A percentile compares a stretch with the other conserved stretches of the same genome.
These are phyloP conservation scores for Cetoscarus ocellatus DNA, from an alignment of 2,797 vertebrate genomes.

Conservation along the genomic window DNA sequence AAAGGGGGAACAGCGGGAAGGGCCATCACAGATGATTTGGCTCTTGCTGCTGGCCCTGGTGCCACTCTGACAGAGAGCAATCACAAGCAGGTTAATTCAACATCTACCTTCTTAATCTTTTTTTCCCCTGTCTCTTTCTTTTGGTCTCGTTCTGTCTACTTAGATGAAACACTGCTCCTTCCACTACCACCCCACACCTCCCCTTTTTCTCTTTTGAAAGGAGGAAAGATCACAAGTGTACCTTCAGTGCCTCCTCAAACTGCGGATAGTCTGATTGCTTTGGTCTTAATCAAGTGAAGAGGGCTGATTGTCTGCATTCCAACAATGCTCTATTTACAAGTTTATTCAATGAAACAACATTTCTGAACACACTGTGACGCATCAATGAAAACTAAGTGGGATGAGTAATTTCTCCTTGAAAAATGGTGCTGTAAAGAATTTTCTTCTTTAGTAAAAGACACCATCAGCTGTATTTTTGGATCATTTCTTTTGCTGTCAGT, in stretches of 20 bases:
- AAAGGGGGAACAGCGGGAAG: conserved; percentile 80
- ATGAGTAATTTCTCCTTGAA: conserved; percentile 16
- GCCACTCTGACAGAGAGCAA: conserved; percentile 84
- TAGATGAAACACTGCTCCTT: conserved; percentile 79
- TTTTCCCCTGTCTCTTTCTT: conserved; percentile 79
- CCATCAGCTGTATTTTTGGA: conserved; percentile 34
- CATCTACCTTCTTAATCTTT: conserved; percentile 83
- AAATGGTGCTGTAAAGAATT: conserved; percentile 9
- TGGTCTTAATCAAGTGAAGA: conserved; percentile 31
- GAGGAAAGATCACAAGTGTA: conserved; percentile 62
- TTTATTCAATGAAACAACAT: neutral
- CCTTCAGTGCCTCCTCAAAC: conserved; percentile 60
- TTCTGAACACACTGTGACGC: conserved; percentile 1
- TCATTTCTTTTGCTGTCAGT: conserved; percentile 47
- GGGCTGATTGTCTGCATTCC: conserved; percentile 30
- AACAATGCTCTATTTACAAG: conserved; percentile 14
- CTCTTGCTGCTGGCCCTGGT: conserved; percentile 82
- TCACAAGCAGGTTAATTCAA: conserved; percentile 87
- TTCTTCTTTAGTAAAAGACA: conserved; percentile 22
- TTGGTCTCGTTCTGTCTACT: conserved; percentile 83
- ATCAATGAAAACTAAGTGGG: conserved; percentile 13
- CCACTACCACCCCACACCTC: conserved; percentile 51
- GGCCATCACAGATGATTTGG: conserved; percentile 88
- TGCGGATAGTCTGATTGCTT: conserved; percentile 49
- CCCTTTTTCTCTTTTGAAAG: conserved; percentile 55